phyloP scores from a whole-genome alignment of 2,113 vertebrate genomes.

The Pollimyrus isidori region DNA sequence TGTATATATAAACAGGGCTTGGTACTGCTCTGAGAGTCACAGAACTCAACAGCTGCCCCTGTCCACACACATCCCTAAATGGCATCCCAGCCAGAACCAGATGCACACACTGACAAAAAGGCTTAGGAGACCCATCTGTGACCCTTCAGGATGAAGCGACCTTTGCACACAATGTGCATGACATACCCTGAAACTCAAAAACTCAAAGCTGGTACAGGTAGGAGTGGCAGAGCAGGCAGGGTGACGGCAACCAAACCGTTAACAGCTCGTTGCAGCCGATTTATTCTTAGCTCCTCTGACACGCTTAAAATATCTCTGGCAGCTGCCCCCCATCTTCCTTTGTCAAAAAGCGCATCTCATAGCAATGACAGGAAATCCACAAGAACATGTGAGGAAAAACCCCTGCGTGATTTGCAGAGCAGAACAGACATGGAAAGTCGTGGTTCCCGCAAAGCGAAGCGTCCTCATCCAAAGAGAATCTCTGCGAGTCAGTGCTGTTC shows the following conservation, averaged over 20 bases:
- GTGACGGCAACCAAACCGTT: constrained; percentile 39
- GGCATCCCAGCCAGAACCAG: neutral
- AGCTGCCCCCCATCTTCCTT: neutral
- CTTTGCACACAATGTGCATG: neutral
- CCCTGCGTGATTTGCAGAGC: neutral
- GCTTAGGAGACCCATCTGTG: neutral
- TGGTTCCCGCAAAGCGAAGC: neutral
- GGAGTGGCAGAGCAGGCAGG: constrained; percentile 23
- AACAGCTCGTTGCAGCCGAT: constrained; percentile 44
- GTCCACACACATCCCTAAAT: neutral
- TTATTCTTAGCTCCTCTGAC: constrained; percentile 47
- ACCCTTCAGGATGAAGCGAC: neutral
- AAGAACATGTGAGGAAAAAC: neutral
- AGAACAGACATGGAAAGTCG: neutral
- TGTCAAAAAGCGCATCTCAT: neutral
- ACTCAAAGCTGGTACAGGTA: neutral
- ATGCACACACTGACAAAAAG: neutral
- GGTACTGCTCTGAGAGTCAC: neutral
- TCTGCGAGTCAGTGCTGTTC: neutral
- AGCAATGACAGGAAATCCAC: neutral
- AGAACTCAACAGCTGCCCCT: neutral
- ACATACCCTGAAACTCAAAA: neutral
- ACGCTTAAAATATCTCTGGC: constrained; percentile 34
- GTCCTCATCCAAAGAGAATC: neutral
- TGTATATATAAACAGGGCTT: neutral